Evolutionary conservation across 2,888 invertebrate genomes (phyloP).

Genomic region (Leptodirus hochenwartii): DNA sequence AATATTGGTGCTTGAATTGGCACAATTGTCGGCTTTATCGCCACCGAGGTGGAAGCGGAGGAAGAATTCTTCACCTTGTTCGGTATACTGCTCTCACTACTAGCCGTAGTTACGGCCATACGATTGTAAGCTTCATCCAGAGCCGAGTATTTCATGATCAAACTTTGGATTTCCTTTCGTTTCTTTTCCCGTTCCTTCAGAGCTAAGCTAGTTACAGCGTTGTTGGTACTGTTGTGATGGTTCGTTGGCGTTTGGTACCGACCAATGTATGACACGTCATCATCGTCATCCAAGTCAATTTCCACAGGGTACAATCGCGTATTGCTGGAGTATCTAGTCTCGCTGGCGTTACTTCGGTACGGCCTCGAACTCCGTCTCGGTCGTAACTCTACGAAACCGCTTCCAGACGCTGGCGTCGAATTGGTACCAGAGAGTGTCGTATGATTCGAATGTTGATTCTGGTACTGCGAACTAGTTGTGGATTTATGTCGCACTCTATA

Average conservation of each 20-base stretch:
- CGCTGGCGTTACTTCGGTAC: constrained; percentile 40
- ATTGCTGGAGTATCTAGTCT: constrained; percentile 25
- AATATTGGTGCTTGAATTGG: constrained; percentile 2
- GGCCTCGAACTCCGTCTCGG: constrained; percentile 29
- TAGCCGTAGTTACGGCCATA: constrained; percentile 18
- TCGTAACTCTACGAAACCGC: constrained; percentile 16
- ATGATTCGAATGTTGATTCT: neutral
- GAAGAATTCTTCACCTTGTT: neutral
- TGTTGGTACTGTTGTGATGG: constrained; percentile 17
- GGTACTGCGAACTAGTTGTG: neutral
- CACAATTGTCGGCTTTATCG: constrained; percentile 6
- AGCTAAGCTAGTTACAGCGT: constrained; percentile 31
- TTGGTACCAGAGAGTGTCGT: neutral
- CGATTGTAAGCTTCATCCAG: constrained; percentile 50
- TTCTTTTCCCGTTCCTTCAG: constrained; percentile 57
- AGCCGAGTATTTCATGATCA: constrained; percentile 68
- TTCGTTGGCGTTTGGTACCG: constrained; percentile 1
- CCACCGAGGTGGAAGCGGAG: neutral
- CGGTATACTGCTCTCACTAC: neutral
- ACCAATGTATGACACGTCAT: constrained; percentile 21
- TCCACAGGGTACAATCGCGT: constrained; percentile 35
- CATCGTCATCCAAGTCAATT: constrained; percentile 23
- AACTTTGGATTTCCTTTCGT: constrained; percentile 64
- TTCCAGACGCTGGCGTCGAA: neutral
- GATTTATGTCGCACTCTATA: constrained; percentile 22